A percentile compares a stretch with the other conserved stretches of the same genome.
Conservation (phyloP, 2,797 vertebrate genomes). For the Sebastes aleutianus region DNA sequence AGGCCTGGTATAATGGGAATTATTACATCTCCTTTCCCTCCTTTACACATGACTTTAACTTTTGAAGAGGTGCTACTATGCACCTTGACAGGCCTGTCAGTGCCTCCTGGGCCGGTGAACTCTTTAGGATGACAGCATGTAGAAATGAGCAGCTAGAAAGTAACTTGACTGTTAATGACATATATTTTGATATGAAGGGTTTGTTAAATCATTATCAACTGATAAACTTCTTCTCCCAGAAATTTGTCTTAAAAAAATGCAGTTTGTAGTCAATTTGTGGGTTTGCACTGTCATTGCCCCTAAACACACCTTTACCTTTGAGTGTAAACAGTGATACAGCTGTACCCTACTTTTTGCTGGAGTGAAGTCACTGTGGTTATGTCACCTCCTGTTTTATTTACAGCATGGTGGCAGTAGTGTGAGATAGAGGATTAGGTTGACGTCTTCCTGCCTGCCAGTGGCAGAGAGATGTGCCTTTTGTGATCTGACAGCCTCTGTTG, state of each 20-base stretch:
- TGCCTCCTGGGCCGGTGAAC: constrained; percentile 1
- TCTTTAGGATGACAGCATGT: background rate
- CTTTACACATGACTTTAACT: background rate
- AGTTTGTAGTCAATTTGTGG: background rate
- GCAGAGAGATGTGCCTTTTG: constrained; percentile 45
- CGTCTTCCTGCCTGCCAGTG: constrained; percentile 45
- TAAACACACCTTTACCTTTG: constrained; percentile 1
- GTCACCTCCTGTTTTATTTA: constrained; percentile 78
- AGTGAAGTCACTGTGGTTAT: constrained; percentile 65
- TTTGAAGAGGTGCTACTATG: background rate
- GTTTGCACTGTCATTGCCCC: background rate
- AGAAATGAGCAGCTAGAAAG: background rate
- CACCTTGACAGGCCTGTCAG: constrained; percentile 47
- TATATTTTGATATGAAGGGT: background rate
- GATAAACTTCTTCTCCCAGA: background rate
- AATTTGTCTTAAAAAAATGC: background rate
- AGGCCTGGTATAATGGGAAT: constrained; percentile 8
- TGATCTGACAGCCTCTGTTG: constrained; percentile 49
- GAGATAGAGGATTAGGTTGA: constrained; percentile 61
- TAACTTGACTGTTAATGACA: background rate
- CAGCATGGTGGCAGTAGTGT: constrained; percentile 55
- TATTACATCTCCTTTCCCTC: background rate
- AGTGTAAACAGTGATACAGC: background rate
- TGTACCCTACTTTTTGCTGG: constrained; percentile 47
- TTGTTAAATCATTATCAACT: background rate